Base-by-base conservation (phyloP, 2,113 vertebrate species). In the Seriola dumerili region DNA sequence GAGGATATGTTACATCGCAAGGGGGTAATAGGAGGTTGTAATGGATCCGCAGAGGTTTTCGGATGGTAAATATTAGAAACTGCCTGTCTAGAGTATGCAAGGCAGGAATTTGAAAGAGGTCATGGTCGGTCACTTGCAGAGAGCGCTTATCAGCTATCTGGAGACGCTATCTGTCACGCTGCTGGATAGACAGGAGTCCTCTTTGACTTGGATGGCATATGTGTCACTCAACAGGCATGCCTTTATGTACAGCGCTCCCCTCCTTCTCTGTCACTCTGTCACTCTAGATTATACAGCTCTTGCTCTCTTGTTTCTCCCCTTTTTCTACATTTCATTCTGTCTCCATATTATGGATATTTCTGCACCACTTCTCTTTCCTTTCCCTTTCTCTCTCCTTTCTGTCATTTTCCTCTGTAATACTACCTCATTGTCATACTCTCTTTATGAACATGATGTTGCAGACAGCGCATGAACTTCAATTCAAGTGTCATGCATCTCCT, bases 401-500 rank as follows among this genome's bases (percentile, higher is more conserved):
- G 72, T 78, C 54, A 80, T 71, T 55, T 70, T 59, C 72, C 46
- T 69, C 70, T 69, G 90, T 90, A 91, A 92, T 81, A 58, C 77
- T 68, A 91, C 81, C 90, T 88, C 44, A 34, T 40, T 59, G 32
- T 63, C 75, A 65, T 76, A 86, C 83, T 85, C 42, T 72, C 85
- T 70, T 63, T 86, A 40, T 82, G 88, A 78, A 68, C 87, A 89
- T 75, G 79, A 91, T 59, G 81, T 83, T 73, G 88, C 66, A 83
- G 88, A 87, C 88, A 79, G 83, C 79, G 16, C 83, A 90, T 93
- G 82, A 95, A 95, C 85, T 94, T 88, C 82, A 80, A 67, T 91
- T 88, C 88, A 54, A 93, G 93, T 96, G 90, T 91, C 87, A 94
- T 87, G 91, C 94, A 85, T 79, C 79, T 92, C 87, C 87, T 92